These are phyloP conservation scores for Unio pictorum DNA, from an alignment of 2,888 invertebrate species.

Conservation along the genomic window DNA sequence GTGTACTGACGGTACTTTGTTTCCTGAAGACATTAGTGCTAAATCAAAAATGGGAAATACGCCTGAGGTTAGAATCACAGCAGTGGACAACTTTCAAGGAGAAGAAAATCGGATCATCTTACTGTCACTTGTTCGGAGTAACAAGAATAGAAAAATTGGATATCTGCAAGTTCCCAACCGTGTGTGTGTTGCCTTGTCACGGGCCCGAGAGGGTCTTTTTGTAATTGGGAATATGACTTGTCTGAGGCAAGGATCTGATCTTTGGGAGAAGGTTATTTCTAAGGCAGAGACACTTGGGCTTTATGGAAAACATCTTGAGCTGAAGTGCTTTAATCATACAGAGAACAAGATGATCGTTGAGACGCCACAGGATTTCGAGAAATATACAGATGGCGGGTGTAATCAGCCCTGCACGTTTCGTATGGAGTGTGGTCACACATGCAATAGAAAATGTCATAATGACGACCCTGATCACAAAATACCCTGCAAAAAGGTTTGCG, in stretches of 20 bases:
- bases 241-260: slow-evolving; percentile 15
- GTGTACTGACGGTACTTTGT: too few species aligned
- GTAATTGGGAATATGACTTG: slow-evolving; percentile 62
- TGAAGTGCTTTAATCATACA: slow-evolving; percentile 55
- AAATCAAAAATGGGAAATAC: slow-evolving; percentile 6
- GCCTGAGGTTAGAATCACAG: slow-evolving; percentile 53
- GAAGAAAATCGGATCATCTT: slow-evolving; percentile 71
- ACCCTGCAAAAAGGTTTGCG: slow-evolving; percentile 8
- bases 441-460: slow-evolving; percentile 47
- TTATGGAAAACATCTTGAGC: slow-evolving; percentile 25
- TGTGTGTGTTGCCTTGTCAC: slow-evolving; percentile 66
- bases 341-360: slow-evolving; percentile 17
- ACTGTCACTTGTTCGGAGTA: slow-evolving; percentile 69
- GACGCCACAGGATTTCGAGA: slow-evolving; percentile 28
- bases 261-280: slow-evolving; percentile 35
- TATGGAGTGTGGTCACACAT: slow-evolving; percentile 58
- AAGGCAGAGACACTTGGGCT: slow-evolving; percentile 29
- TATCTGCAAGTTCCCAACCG: slow-evolving; percentile 62
- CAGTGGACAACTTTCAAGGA: slow-evolving; percentile 69
- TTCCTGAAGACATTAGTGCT: too few species aligned
- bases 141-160: slow-evolving; percentile 59
- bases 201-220: slow-evolving; percentile 65
- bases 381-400: slow-evolving; percentile 51
- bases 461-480: slow-evolving; percentile 71
- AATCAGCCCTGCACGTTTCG: slow-evolving; percentile 37